A percentile compares a stretch with the other conserved stretches of the same genome.
Conservation (phyloP, 2,797 vertebrate species). For the Merluccius polli region DNA sequence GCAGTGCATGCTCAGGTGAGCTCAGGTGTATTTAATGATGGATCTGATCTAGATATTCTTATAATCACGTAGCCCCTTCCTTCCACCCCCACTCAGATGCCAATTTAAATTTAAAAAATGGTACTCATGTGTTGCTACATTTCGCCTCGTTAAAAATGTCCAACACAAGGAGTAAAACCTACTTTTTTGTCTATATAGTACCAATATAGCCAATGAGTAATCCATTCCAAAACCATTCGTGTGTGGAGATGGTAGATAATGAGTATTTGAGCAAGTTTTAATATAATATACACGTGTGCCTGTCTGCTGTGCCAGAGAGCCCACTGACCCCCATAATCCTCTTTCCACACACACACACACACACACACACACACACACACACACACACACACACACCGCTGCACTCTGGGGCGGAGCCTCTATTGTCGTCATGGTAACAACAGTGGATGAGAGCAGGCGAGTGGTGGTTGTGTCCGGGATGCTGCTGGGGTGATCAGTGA, state of each 20-base stretch:
- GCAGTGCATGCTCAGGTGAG: no score
- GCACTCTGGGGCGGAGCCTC: neutral
- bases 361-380: no score
- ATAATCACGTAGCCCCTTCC: no score
- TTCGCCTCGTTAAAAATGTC: neutral
- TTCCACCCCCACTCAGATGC: no score
- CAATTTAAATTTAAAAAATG: no score
- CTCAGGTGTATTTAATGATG: neutral
- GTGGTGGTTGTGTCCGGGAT: neutral
- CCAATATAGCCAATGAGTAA: neutral
- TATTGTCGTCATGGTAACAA: conserved; percentile 1
- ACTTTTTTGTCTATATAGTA: no score
- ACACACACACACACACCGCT: neutral
- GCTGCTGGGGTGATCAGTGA: neutral
- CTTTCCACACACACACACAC: neutral
- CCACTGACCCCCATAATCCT: neutral
- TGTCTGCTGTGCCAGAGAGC: neutral
- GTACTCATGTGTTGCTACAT: neutral
- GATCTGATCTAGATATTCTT: neutral
- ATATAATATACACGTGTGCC: neutral
- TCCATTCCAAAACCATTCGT: neutral
- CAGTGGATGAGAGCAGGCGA: neutral
- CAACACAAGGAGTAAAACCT: neutral
- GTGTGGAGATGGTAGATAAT: neutral
- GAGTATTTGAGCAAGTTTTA: neutral